Percentiles rank a stretch among this genome's conserved stretches.
These are phyloP conservation scores for Gadopsis marmoratus DNA, from an alignment of 2,797 vertebrate genomes.

Conservation along the genomic window DNA sequence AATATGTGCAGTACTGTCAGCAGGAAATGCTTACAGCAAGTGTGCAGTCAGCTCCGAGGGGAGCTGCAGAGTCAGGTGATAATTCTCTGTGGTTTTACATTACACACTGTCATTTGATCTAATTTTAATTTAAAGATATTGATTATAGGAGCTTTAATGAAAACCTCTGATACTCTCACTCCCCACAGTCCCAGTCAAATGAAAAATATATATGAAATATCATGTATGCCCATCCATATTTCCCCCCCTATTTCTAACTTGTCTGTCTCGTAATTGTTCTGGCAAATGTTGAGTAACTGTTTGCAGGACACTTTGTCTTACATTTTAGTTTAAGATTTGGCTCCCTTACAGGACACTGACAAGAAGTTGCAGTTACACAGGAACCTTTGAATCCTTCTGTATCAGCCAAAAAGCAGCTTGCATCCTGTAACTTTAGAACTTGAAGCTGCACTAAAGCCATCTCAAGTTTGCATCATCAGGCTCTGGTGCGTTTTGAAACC, in stretches of 20 bases:
- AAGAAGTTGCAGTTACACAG: slow-evolving; percentile 44
- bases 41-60: slow-evolving; percentile 17
- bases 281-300: slow-evolving; percentile 18
- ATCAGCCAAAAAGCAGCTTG: slow-evolving; percentile 45
- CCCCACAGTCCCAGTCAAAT: background rate
- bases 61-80: background rate
- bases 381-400: slow-evolving; percentile 37
- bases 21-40: slow-evolving; percentile 54
- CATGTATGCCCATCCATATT: too few species aligned
- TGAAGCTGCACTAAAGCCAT: slow-evolving; percentile 45
- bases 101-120: background rate
- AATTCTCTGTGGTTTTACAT: background rate
- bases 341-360: slow-evolving; percentile 19
- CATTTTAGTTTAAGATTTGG: slow-evolving; percentile 30
- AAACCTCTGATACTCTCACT: background rate
- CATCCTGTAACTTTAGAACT: slow-evolving; percentile 52
- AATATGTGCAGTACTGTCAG: slow-evolving; percentile 34
- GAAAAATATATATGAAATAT: too few species aligned
- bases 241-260: background rate
- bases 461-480: slow-evolving; percentile 42
- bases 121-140: background rate
- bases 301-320: slow-evolving; percentile 10
- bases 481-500: slow-evolving; percentile 22
- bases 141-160: background rate
- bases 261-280: slow-evolving; percentile 18